A percentile compares a stretch with the other conserved stretches of the same genome.
These are phyloP conservation scores for Heteromormyrus szaboi DNA, from an alignment of 2,797 vertebrate species.

Conservation along the genomic window DNA sequence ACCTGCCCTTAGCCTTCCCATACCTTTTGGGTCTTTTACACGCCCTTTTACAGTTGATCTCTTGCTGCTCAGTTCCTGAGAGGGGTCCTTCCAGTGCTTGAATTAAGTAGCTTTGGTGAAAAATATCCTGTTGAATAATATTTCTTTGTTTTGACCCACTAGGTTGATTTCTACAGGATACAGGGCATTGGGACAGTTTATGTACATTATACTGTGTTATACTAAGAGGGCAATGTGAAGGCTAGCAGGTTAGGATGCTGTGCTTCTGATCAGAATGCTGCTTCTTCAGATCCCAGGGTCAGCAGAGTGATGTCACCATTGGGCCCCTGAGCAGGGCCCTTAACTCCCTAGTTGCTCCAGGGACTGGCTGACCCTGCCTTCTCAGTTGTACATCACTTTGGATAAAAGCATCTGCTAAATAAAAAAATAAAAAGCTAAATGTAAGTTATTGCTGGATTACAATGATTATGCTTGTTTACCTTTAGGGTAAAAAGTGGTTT, in stretches of 20 bases:
- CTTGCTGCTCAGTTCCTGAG: background rate
- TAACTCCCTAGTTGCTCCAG: background rate
- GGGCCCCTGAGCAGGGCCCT: background rate
- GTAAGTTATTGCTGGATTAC: background rate
- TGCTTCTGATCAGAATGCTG: background rate
- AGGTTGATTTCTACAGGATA: background rate
- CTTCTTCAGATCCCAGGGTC: background rate
- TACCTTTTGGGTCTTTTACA: background rate
- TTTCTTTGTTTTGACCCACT: background rate
- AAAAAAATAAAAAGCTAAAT: background rate
- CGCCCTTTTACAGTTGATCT: background rate
- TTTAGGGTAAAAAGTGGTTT: conserved; percentile 81
- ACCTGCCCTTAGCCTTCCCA: background rate
- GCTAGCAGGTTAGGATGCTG: background rate
- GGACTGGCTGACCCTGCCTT: background rate
- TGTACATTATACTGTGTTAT: background rate
- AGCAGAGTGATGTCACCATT: background rate
- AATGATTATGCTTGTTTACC: background rate
- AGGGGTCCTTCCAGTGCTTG: background rate
- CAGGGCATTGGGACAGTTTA: background rate
- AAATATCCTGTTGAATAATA: background rate
- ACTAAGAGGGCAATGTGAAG: background rate
- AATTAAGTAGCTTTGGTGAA: background rate
- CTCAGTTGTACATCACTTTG: background rate
- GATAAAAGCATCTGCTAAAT: background rate